Evolutionary conservation across 2,797 vertebrate genomes (phyloP).

Genomic region (Molossus alvarezi): DNA sequence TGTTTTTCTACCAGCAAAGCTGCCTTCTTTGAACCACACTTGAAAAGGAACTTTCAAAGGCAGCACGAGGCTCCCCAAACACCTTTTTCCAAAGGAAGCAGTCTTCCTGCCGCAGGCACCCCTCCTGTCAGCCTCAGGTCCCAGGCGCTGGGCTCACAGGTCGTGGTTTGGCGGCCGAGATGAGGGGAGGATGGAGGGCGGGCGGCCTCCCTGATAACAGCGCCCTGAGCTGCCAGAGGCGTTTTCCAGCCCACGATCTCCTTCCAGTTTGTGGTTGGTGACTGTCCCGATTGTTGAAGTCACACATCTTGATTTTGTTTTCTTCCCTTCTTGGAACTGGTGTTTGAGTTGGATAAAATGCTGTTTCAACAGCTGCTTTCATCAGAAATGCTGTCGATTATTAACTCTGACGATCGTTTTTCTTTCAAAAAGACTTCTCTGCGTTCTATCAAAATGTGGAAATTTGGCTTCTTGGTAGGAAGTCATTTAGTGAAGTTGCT

Average conservation of each 20-base stretch:
- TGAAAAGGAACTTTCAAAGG: constrained; percentile 76
- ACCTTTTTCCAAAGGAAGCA: constrained; percentile 60
- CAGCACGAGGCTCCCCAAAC: constrained; percentile 10
- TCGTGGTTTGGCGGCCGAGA: not conserved
- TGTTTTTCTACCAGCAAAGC: constrained; percentile 46
- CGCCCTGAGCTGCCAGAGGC: constrained; percentile 46
- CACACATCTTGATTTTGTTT: constrained; percentile 53
- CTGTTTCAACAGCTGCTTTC: constrained; percentile 87
- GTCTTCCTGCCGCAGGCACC: not conserved
- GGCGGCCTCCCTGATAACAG: constrained; percentile 49
- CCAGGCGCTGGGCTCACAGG: not conserved
- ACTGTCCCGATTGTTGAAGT: constrained; percentile 78
- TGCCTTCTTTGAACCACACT: constrained; percentile 69
- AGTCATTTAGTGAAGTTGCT: not conserved
- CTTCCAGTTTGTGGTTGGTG: constrained; percentile 71
- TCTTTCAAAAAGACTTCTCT: constrained; percentile 75
- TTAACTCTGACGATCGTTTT: constrained; percentile 82
- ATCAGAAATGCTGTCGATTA: constrained; percentile 66
- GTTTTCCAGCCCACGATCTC: not conserved
- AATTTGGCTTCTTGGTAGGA: constrained; percentile 59
- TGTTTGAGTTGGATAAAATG: constrained; percentile 87
- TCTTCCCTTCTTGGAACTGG: constrained; percentile 15
- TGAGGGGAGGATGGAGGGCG: not conserved
- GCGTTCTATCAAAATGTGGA: constrained; percentile 33
- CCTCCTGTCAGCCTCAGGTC: not conserved